Percentiles rank a stretch among this genome's conserved stretches.
Evolutionary conservation across 2,888 invertebrate species (phyloP).

Genomic region (Leptinotarsa haldemani): DNA sequence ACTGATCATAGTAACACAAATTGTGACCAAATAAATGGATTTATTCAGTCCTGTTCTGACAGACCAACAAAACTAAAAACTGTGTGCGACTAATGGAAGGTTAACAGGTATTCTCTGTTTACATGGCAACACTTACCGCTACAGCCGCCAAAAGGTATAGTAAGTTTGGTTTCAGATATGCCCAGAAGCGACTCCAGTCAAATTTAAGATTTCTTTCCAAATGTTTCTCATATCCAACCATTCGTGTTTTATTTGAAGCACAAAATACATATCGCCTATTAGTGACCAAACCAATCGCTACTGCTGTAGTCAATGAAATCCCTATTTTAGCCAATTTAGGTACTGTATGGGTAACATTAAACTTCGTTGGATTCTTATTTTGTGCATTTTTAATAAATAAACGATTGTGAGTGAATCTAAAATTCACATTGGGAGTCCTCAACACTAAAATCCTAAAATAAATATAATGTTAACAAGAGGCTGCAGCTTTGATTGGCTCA

Average conservation of each 20-base stretch:
- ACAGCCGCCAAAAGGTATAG: constrained; percentile 83
- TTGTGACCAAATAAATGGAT: too few species aligned
- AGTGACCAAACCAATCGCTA: background rate
- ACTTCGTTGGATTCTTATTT: background rate
- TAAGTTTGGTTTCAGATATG: constrained; percentile 80
- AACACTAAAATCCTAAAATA: background rate
- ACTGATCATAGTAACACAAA: too few species aligned
- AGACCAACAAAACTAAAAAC: too few species aligned
- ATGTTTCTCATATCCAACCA: constrained; percentile 57
- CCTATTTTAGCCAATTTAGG: background rate
- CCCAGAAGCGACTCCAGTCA: constrained; percentile 82
- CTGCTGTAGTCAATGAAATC: constrained; percentile 10
- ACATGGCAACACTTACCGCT: constrained; percentile 72
- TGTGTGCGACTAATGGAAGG: too few species aligned
- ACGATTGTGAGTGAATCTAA: background rate
- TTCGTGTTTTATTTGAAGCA: constrained; percentile 56
- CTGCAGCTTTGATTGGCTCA: too few species aligned
- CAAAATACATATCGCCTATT: constrained; percentile 46
- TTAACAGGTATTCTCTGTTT: background rate
- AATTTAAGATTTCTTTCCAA: constrained; percentile 73
- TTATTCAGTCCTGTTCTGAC: too few species aligned
- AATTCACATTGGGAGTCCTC: background rate
- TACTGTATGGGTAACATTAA: background rate
- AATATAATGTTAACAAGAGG: background rate
- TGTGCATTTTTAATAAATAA: background rate